Conservation (phyloP, 1,140 invertebrate species). For the Panagrolaimus sp. region DNA sequence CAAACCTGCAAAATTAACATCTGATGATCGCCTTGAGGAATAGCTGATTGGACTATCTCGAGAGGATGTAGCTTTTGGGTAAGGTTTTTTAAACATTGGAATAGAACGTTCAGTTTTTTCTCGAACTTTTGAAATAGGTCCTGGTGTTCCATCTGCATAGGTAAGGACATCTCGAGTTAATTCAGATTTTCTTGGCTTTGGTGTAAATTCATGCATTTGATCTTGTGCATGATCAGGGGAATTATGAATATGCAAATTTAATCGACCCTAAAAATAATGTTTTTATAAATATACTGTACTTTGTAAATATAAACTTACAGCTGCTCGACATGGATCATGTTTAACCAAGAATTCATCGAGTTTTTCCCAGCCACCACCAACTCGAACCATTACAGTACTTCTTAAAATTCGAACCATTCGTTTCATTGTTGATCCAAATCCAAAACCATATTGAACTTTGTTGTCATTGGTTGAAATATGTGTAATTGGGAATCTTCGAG, state of each 20-base stretch:
- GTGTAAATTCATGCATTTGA: slow-evolving; percentile 44
- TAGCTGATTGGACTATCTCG: slow-evolving; percentile 14
- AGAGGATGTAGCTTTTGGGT: slow-evolving; percentile 16
- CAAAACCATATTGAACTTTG: slow-evolving; percentile 63
- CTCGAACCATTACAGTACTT: slow-evolving; percentile 92
- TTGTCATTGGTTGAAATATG: slow-evolving; percentile 60
- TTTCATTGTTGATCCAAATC: slow-evolving; percentile 71
- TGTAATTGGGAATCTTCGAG: slow-evolving; percentile 63
- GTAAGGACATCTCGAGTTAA: background rate
- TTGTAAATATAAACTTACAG: slow-evolving; percentile 34
- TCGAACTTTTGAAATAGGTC: slow-evolving; percentile 44
- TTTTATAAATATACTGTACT: too few species aligned
- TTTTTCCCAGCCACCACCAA: slow-evolving; percentile 97
- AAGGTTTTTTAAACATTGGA: slow-evolving; percentile 51
- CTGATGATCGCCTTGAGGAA: slow-evolving; percentile 29
- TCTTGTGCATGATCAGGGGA: slow-evolving; percentile 41
- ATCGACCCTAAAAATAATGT: slow-evolving; percentile 23
- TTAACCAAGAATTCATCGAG: slow-evolving; percentile 97
- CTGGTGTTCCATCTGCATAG: slow-evolving; percentile 9
- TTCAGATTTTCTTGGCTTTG: background rate
- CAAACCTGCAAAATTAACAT: slow-evolving; percentile 23
- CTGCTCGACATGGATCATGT: slow-evolving; percentile 99
- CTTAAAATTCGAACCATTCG: slow-evolving; percentile 92
- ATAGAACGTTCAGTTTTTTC: slow-evolving; percentile 58
- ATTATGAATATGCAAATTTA: slow-evolving; percentile 40